Evolutionary conservation across 2,113 vertebrate genomes (phyloP), one percentile per base, ranked within the genome.

Genomic region (Atherinomorus stipes): DNA sequence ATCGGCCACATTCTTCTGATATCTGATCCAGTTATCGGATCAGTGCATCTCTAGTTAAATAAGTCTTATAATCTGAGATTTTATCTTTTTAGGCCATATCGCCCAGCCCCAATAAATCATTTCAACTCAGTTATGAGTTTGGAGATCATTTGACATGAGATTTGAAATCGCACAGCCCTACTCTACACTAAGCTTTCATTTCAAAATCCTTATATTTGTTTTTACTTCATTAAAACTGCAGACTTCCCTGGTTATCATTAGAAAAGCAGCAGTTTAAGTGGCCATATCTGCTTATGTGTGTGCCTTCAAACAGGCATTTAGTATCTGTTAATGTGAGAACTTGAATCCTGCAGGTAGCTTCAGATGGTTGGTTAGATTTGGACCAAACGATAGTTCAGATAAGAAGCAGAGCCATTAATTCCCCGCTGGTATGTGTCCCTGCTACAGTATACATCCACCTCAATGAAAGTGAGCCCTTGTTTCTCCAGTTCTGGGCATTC

Each of bases 401-500:
- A 47, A 73, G 57, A 61, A 76, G 34, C 79, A 11, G 28, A 54
- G 69, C 64, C 47, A 57, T 80, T 54, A 81, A 73, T 80, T 67
- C 68, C 71, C 21, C 7, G 42, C 75, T 74, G 83, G 52, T 78
- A 80, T 89, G 81, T 84, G 85, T 13, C 23, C 64, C 75, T 57
- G 73, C 87, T 83, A 80, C 84, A 85, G 62, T 84, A 74, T 64
- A 62, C 56, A 59, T 75, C 71, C 71, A 76, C 74, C 66, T 85
- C 62, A 83, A 74, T 87, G 87, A 90, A 89, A 92, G 84, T 85
- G 71, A 81, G 70, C 52, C 86, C 86, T 92, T 92, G 89, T 92
- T 83, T 85, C 72, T 81, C 50, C 11, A 19, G 61, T 80, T 85
- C 70, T 71, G 64, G 66, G 57, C 74, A 76, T 81, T 87, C 76